Percentiles rank a stretch among this genome's conserved stretches.
Conservation (phyloP, 1,140 invertebrate genomes). For the Phenacoccus solenopsis region DNA sequence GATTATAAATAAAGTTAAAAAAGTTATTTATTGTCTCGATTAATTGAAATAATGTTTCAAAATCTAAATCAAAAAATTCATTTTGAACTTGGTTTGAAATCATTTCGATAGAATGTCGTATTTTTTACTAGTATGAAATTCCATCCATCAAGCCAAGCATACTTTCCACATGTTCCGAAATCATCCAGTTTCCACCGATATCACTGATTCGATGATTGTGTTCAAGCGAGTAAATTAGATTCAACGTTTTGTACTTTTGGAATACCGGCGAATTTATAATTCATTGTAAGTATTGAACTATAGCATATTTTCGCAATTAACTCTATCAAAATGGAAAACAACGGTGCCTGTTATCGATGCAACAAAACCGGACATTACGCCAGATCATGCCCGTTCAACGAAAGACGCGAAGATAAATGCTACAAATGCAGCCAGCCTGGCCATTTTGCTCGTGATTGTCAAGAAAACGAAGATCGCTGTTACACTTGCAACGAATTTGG, state of each 20-base stretch:
- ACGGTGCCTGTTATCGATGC: constrained; percentile 77
- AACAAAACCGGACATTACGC: constrained; percentile 76
- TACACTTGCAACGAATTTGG: constrained; percentile 72
- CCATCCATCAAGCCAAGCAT: no score
- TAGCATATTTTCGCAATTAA: no score
- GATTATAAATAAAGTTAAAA: no score
- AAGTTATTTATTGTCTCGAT: no score
- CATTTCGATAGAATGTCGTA: no score
- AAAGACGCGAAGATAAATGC: constrained; percentile 61
- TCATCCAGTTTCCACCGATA: not conserved
- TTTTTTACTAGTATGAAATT: no score
- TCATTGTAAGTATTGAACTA: no score
- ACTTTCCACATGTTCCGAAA: not conserved
- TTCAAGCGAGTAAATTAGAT: no score
- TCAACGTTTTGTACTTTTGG: no score
- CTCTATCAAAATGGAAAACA: not conserved
- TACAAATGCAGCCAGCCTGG: constrained; percentile 90
- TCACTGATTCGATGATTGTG: not conserved
- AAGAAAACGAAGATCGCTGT: constrained; percentile 66
- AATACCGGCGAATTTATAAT: not conserved
- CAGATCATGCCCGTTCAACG: constrained; percentile 51
- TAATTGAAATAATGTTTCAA: no score
- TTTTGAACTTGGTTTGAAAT: no score
- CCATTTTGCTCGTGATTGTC: constrained; percentile 83
- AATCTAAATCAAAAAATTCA: no score